Evolutionary conservation across 2,113 vertebrate species (phyloP), one percentile per base, ranked within the genome.

Genomic region (Probosciger aterrimus): DNA sequence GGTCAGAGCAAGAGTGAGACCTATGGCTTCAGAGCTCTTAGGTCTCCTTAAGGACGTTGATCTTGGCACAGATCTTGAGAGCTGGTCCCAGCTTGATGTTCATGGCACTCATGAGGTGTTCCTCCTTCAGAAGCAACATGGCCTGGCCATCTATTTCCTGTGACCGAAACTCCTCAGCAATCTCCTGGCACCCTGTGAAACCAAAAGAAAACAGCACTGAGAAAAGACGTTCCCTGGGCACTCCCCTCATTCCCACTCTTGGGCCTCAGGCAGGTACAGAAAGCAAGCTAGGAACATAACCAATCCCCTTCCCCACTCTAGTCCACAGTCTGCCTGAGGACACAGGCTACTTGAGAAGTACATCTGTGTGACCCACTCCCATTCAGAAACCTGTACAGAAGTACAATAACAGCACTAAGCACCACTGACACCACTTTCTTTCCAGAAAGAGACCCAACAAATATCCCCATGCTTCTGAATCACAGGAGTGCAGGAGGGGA

Each of bases 131-230:
- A 68, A 99, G 98, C 94, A 99, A 94, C 86, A 99, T 97, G 46
- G 99, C 99, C 97, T 99, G 99, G 31, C 99, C 99, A 41, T 99
- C 99, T 50, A 99, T 99, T 96, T 99, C 99, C 98, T 99, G 99
- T 9, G 99, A 99, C 59, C 99, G 98, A 95, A 99, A 99, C 90
- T 99, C 99, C 60, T 98, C 98, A 5, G 99, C 99, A 93, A 99
- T 98, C 94, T 99, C 99, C 94, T 99, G 99, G 89, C 99, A 99
- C n/a, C 99, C 99, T 99, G 92, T 35, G 65, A 92, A 87, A 80
- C 7, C 1, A 60, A 53, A 46, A 65, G 22, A 53, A 27, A 35
- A 28, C 24, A 67, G 53, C 69, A 33, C 16, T 86, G 35, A 77
- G 77, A 80, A 88, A 83, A 68, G 9, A 14, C 5, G 10, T 33